These are phyloP conservation scores for Cremastobaeus sp. DNA, from an alignment of 2,888 invertebrate species.

Conservation along the genomic window DNA sequence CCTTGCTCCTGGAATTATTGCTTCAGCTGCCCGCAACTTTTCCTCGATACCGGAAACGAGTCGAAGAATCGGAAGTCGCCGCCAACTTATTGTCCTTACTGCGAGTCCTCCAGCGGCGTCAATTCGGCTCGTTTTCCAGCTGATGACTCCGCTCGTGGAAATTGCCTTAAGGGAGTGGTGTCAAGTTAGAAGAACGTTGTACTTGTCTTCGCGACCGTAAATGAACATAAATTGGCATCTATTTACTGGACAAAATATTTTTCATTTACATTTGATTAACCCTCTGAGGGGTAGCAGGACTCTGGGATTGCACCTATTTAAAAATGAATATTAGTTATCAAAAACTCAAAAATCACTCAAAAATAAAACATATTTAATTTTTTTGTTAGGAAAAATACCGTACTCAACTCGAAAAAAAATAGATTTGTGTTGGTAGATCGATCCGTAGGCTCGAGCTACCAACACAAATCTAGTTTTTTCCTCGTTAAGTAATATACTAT, in stretches of 20 bases:
- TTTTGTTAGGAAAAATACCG: too few species aligned
- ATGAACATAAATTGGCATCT: slow-evolving; percentile 11
- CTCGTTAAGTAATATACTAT: too few species aligned
- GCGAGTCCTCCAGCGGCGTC: slow-evolving; percentile 15
- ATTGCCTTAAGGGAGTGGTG: slow-evolving; percentile 24
- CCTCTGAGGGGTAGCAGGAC: too few species aligned
- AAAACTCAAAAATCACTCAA: too few species aligned
- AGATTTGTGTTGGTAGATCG: not conserved
- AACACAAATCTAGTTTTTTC: not conserved
- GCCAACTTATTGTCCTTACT: slow-evolving; percentile 58
- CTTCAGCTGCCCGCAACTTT: slow-evolving; percentile 61
- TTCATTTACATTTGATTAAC: too few species aligned
- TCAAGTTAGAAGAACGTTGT: not conserved
- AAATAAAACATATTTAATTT: too few species aligned
- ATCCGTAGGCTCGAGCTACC: not conserved
- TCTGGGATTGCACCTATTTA: too few species aligned
- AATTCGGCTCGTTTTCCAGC: slow-evolving; percentile 48
- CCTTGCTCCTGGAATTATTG: slow-evolving; percentile 21
- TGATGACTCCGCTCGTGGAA: slow-evolving; percentile 32
- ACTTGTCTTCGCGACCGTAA: slow-evolving; percentile 9
- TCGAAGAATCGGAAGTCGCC: slow-evolving; percentile 58
- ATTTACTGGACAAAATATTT: not conserved
- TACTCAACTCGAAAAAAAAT: not conserved
- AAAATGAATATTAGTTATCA: too few species aligned
- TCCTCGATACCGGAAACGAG: slow-evolving; percentile 44